Evolutionary conservation across 2,797 vertebrate genomes (phyloP).

Genomic region (Bryconaethiops microstoma): DNA sequence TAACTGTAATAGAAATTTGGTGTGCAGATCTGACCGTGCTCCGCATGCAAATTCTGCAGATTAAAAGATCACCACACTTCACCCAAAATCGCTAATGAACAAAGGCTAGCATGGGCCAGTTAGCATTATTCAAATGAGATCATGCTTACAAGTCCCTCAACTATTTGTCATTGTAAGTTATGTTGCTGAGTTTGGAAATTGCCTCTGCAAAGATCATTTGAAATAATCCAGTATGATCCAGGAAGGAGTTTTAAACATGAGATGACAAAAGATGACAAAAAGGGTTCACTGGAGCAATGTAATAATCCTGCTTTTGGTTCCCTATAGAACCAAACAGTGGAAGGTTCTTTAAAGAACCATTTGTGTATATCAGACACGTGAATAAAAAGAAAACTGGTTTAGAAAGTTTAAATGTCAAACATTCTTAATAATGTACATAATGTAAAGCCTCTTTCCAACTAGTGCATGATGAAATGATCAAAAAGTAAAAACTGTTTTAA

Average conservation of each 20-base stretch:
- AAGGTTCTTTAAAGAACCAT: too few species aligned
- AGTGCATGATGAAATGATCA: too few species aligned
- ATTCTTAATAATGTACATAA: too few species aligned
- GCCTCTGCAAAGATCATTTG: background rate
- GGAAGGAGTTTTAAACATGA: background rate
- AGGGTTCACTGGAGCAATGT: background rate
- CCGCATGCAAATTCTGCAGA: background rate
- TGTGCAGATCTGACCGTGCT: background rate
- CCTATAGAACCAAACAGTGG: too few species aligned
- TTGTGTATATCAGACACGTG: too few species aligned
- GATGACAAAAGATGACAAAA: background rate
- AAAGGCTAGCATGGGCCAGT: background rate
- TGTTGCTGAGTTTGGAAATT: background rate
- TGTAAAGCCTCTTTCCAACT: too few species aligned
- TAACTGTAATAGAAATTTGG: conserved; percentile 30
- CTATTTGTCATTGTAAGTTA: background rate
- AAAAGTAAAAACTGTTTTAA: too few species aligned
- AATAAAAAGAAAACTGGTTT: too few species aligned
- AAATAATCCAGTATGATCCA: background rate
- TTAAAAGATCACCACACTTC: background rate
- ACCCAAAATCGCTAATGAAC: conserved; percentile 2
- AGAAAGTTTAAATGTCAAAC: too few species aligned
- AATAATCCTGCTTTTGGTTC: background rate
- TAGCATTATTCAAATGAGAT: conserved; percentile 14
- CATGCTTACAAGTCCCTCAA: background rate